Evolutionary conservation across 2,113 vertebrate genomes (phyloP).

Genomic region (mouse (Mus musculus)): GRCm39 chr2:83439501-83440000

Average conservation of each 20-base stretch:
- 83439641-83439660: neutral
- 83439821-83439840: neutral
- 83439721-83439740: no score
- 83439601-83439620: no score
- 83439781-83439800: neutral
- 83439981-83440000: neutral
- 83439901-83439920: neutral
- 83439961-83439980: neutral
- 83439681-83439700: neutral
- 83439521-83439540: neutral
- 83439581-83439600: neutral
- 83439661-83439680: neutral
- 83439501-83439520: neutral
- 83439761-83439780: neutral
- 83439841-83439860: no score
- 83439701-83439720: neutral
- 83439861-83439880: neutral
- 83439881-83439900: neutral
- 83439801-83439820: neutral
- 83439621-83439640: neutral
- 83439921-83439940: neutral
- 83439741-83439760: neutral
- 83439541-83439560: neutral
- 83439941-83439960: neutral
- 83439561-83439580: neutral